phyloP scores from a whole-genome alignment of 2,113 vertebrate species.

The Tyto alba region DNA sequence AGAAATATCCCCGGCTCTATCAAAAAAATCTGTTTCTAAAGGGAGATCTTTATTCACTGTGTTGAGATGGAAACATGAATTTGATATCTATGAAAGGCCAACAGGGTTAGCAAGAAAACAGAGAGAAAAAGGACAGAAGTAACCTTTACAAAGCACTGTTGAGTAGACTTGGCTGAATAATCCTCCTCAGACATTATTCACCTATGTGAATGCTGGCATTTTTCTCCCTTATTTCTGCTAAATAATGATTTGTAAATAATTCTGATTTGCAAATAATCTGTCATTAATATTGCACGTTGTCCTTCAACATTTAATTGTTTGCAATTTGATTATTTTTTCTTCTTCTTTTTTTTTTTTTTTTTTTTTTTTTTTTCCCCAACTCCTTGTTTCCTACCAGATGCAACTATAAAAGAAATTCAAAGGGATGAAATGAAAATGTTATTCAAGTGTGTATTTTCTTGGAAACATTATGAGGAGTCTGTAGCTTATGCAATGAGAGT shows the following conservation, averaged over 20 bases:
- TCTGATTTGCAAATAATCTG: background rate
- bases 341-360: too few species aligned
- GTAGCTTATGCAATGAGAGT: background rate
- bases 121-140: slow-evolving; percentile 25
- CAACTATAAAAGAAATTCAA: background rate
- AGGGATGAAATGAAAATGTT: background rate
- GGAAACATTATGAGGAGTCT: background rate
- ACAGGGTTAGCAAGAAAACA: slow-evolving; percentile 45
- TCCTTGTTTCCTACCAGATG: background rate
- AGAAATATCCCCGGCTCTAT: slow-evolving; percentile 2
- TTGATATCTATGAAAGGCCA: slow-evolving; percentile 57
- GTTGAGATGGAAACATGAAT: slow-evolving; percentile 41
- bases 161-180: slow-evolving; percentile 36
- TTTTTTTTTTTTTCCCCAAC: too few species aligned
- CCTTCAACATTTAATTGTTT: background rate
- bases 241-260: background rate
- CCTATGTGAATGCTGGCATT: background rate
- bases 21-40: slow-evolving; percentile 42
- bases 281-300: background rate
- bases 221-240: background rate
- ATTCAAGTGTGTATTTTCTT: slow-evolving; percentile 28
- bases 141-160: slow-evolving; percentile 36
- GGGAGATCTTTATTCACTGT: slow-evolving; percentile 23
- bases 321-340: background rate
- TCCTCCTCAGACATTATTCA: background rate